Evolutionary conservation across 2,797 vertebrate genomes (phyloP).

Genomic region (Spea hammondii): DNA sequence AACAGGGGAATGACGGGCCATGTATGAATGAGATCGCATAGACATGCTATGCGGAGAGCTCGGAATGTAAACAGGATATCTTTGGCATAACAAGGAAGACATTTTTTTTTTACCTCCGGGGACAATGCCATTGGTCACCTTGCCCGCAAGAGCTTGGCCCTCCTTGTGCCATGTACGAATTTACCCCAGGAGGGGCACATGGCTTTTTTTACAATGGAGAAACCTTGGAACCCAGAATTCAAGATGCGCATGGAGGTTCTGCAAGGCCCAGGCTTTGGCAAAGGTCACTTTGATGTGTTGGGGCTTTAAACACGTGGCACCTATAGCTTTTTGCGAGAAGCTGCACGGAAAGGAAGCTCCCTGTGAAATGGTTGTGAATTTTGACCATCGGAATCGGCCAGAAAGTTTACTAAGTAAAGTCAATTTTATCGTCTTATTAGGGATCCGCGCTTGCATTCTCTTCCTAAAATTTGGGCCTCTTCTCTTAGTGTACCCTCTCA

Average conservation of each 20-base stretch:
- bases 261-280: constrained; percentile 63
- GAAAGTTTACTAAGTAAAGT: constrained; percentile 55
- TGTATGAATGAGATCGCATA: no score
- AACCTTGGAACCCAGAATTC: background rate
- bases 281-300: constrained; percentile 70
- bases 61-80: no score
- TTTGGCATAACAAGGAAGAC: background rate
- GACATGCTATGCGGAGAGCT: no score
- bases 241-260: constrained; percentile 46
- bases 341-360: constrained; percentile 20
- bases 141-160: background rate
- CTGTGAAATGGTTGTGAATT: background rate
- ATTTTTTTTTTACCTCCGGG: background rate
- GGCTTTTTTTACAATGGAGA: constrained; percentile 48
- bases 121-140: constrained; percentile 1
- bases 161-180: background rate
- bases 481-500: constrained; percentile 78
- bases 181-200: background rate
- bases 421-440: constrained; percentile 66
- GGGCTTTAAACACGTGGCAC: constrained; percentile 54
- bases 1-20: no score
- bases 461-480: constrained; percentile 84
- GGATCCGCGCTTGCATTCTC: constrained; percentile 74
- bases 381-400: background rate
- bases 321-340: constrained; percentile 57